Percentiles rank a stretch among this genome's conserved stretches.
phyloP scores from a whole-genome alignment of 2,888 invertebrate species.

The Piscicola geometra region DNA sequence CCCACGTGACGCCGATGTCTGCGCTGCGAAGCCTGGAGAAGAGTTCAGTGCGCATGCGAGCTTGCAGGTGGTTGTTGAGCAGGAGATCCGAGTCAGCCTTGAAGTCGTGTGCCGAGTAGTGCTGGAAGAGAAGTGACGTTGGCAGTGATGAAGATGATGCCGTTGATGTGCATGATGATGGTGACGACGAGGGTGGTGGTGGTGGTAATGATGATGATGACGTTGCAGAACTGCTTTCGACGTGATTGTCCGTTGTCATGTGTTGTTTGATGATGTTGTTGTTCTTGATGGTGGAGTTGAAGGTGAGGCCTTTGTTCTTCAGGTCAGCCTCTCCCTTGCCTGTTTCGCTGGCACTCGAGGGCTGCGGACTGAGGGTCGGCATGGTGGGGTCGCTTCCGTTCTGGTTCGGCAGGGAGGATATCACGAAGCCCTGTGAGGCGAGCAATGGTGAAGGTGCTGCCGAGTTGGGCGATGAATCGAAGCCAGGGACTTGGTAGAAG shows the following conservation, averaged over 20 bases:
- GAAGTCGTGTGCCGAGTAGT: conserved; percentile 2
- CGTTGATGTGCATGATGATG: too few species aligned
- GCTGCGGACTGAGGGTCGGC: conserved; percentile 71
- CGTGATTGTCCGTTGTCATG: background rate
- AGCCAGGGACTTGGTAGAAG: conserved; percentile 22
- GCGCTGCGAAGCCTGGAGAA: conserved; percentile 11
- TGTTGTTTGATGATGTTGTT: background rate
- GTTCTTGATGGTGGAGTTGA: background rate
- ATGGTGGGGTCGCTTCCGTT: conserved; percentile 62
- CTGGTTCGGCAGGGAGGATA: conserved; percentile 52
- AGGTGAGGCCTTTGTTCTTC: background rate
- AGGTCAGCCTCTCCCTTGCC: conserved; percentile 40
- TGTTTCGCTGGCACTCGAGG: conserved; percentile 47
- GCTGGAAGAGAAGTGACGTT: background rate
- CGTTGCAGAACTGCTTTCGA: background rate
- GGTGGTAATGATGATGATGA: background rate
- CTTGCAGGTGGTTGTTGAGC: background rate
- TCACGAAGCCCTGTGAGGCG: conserved; percentile 65
- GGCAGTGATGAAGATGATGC: background rate
- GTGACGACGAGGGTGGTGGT: too few species aligned
- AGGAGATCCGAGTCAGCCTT: background rate
- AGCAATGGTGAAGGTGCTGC: conserved; percentile 68
- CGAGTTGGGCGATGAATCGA: conserved; percentile 62
- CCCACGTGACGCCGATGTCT: conserved; percentile 27
- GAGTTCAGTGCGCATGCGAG: background rate